Evolutionary conservation across 2,113 vertebrate species (phyloP), one percentile per base, ranked within the genome.

Genomic region (Tretioscincus oriximinensis): DNA sequence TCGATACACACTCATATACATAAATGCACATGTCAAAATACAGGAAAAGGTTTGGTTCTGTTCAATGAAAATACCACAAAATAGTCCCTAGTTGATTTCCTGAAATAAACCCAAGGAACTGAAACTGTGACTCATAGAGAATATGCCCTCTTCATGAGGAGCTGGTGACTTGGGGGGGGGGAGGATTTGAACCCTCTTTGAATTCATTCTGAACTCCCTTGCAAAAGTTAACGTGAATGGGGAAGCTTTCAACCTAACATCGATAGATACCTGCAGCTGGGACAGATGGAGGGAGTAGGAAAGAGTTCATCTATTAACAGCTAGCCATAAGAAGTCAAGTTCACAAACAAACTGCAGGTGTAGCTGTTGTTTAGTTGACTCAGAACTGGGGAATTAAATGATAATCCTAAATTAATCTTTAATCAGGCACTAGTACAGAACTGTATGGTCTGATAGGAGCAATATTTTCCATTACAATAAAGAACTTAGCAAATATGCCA

Each of bases 271-370:
- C 0, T 2, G 80, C 0, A 14, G 35, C 73, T 45, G 35, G 31
- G 47, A 58, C 16, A 5, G n/a, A 28, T 12, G n/a, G 20, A 66
- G 21, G 26, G 10, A 16, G 26, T 31, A 81, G 83, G n/a, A 73
- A 47, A 89, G 82, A 76, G 81, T 51, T 81, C 1, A 29, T 92
- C 93, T 86, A 84, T 93, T 89, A 89, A 88, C 90, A 84, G 88
- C 68, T 89, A 4, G 0, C 88, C 84, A 84, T 86, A 81, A 86
- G 81, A 61, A 89, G 63, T 0, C 0, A 73, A 73, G 79, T 80
- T 85, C 86, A 80, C 90, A 93, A 91, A 92, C 91, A 93, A 78
- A 41, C 83, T 84, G 93, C 93, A 94, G 93, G 92, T 92, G 92
- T 86, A 90, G 84, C 82, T 65, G 70, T 90, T 93, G 90, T 91